Base-by-base conservation (phyloP, 2,797 vertebrate species). In the Acestrorhynchus altus region DNA sequence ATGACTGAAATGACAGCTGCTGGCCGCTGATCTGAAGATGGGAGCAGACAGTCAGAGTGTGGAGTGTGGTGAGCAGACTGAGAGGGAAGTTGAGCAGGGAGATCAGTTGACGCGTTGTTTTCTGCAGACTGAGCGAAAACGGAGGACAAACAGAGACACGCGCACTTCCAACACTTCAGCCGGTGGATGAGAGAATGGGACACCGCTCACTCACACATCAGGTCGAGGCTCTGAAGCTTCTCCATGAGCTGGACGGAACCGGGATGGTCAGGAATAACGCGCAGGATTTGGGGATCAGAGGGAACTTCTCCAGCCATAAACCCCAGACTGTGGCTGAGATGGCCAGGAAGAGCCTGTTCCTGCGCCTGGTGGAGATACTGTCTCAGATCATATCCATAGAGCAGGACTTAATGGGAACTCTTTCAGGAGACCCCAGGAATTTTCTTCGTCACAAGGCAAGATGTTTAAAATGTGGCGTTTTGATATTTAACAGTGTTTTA, bases 361-460 rank as follows among this genome's bases (percentile, higher is more conserved):
- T 40, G 0, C 60, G 83, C 5, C 40, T 83, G 4, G 46, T 72
- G 4, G 76, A 83, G 2, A 83, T 85, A 28, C 31, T 85, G 8
- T 57, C 69, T 0, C 73, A 63, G 26, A 65, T 81, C 24, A 81
- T 85, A 3, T 39, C 81, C 0, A 68, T 83, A 18, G 76, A 85
- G 54, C 28, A 77, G 64, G 83, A 81, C 16, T 39, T 85, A 0
- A 56, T 74, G 0, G 66, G 31, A 42, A 8, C 8, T 6, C 40
- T 46, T 0, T 51, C 73, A 8, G 51, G 44, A 39, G 63, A 72
- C 12, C 46, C 28, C 6, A 71, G 28, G 47, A 46, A 28, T 22
- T 74, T 81, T 9, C 59, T 83, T 8, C 72, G 79, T 4, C 72
- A 66, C 35, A 85, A 85, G 83, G 83, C 83, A 44, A 81, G 22